Conservation (phyloP, 2,113 vertebrate genomes). For the Neopipo cinnamomea region DNA sequence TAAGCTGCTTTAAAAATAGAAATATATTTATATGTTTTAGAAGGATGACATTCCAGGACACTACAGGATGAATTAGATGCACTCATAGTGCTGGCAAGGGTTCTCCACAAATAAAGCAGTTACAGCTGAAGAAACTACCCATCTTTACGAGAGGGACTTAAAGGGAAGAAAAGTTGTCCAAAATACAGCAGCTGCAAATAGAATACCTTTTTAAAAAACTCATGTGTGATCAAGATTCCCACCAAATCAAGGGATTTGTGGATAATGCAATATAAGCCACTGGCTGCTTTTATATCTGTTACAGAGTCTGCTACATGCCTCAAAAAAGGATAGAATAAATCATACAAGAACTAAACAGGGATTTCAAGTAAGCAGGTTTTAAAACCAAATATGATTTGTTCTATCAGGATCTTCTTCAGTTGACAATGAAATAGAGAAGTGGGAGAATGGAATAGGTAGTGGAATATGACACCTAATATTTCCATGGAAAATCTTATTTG, state of each 20-base stretch:
- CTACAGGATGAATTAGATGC: not conserved
- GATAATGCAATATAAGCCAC: not conserved
- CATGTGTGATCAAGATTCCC: not conserved
- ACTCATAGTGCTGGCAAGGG: not conserved
- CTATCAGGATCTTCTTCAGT: not conserved
- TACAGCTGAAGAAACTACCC: not conserved
- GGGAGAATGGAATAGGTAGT: not conserved
- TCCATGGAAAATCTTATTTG: not conserved
- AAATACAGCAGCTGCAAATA: not conserved
- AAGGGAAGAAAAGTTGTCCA: not conserved
- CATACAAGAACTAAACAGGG: not conserved
- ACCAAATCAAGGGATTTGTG: not conserved
- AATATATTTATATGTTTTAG: not conserved
- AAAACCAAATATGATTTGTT: not conserved
- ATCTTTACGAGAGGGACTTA: not conserved
- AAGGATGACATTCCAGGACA: not conserved
- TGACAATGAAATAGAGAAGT: not conserved
- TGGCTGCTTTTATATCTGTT: not conserved
- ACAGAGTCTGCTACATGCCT: not conserved
- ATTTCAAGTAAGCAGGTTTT: not conserved
- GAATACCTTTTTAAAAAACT: not conserved
- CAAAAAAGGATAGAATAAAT: not conserved
- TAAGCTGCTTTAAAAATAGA: conserved; percentile 15
- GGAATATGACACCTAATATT: not conserved
- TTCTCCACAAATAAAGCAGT: not conserved